phyloP scores from a whole-genome alignment of 2,888 invertebrate genomes.

The Sclerodermus sp. region DNA sequence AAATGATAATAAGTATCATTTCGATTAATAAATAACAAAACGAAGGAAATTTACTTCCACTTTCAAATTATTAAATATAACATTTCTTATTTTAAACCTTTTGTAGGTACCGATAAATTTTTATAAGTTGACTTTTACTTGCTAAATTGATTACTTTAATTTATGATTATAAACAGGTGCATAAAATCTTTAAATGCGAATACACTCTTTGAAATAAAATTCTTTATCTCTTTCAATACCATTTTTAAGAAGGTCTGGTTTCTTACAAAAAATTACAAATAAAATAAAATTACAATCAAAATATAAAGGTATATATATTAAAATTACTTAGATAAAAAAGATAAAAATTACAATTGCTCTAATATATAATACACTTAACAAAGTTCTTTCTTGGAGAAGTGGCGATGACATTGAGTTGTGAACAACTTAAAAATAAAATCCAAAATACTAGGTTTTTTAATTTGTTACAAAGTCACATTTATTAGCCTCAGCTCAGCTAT shows the following conservation, averaged over 20 bases:
- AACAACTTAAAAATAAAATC: neutral
- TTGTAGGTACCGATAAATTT: too few species aligned
- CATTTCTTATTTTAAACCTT: too few species aligned
- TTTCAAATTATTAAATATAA: too few species aligned
- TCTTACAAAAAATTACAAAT: conserved; percentile 33
- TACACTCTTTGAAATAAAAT: conserved; percentile 20
- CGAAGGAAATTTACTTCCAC: too few species aligned
- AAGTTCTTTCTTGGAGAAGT: neutral
- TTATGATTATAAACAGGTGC: too few species aligned
- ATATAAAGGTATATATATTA: conserved; percentile 24
- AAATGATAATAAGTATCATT: too few species aligned
- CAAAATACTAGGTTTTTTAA: conserved; percentile 25
- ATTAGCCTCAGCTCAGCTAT: conserved; percentile 45
- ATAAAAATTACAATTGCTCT: neutral
- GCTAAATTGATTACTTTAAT: too few species aligned
- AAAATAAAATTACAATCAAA: conserved; percentile 27
- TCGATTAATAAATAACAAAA: too few species aligned
- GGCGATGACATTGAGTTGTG: neutral
- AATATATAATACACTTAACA: too few species aligned
- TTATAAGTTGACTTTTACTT: too few species aligned
- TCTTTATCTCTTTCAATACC: conserved; percentile 27
- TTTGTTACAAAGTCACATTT: conserved; percentile 53
- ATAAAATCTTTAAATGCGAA: too few species aligned
- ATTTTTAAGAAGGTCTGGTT: conserved; percentile 26
- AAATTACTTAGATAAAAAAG: neutral